Evolutionary conservation across 2,888 invertebrate species (phyloP).

Genomic region (Lithophane ornitopus): DNA sequence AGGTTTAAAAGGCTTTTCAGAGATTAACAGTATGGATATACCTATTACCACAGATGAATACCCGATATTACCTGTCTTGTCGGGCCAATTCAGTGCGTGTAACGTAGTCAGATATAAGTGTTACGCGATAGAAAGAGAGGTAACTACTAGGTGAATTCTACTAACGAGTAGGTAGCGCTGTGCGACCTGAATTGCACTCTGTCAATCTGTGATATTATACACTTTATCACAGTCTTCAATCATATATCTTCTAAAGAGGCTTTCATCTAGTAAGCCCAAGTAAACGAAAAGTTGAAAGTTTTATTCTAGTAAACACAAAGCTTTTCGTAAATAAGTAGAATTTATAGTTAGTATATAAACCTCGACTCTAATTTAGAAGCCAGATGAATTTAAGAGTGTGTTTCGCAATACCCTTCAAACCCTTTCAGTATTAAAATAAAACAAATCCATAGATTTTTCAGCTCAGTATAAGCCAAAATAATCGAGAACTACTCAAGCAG

Average conservation of each 20-base stretch:
- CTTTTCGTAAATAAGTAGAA: conserved; percentile 1
- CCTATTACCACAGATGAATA: too few relatives aligned
- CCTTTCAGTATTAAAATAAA: conserved; percentile 28
- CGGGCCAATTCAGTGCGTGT: too few relatives aligned
- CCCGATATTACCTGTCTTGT: too few relatives aligned
- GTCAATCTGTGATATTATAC: too few relatives aligned
- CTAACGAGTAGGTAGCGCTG: too few relatives aligned
- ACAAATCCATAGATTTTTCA: conserved; percentile 1
- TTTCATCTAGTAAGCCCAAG: neutral
- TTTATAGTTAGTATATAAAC: conserved; percentile 28
- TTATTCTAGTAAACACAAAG: conserved; percentile 1
- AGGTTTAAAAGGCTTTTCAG: neutral
- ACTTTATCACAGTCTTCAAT: neutral
- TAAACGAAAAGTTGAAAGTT: too few relatives aligned
- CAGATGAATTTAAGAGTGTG: conserved; percentile 24
- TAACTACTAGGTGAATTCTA: too few relatives aligned
- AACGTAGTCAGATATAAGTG: too few relatives aligned
- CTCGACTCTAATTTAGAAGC: conserved; percentile 9
- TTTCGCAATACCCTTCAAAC: conserved; percentile 20
- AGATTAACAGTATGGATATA: neutral
- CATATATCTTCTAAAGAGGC: neutral
- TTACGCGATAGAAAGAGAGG: too few relatives aligned
- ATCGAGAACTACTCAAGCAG: too few relatives aligned
- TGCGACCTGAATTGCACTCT: too few relatives aligned
- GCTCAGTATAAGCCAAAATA: too few relatives aligned